phyloP scores from a whole-genome alignment of 2,797 vertebrate species.

The Xyrichtys novacula region DNA sequence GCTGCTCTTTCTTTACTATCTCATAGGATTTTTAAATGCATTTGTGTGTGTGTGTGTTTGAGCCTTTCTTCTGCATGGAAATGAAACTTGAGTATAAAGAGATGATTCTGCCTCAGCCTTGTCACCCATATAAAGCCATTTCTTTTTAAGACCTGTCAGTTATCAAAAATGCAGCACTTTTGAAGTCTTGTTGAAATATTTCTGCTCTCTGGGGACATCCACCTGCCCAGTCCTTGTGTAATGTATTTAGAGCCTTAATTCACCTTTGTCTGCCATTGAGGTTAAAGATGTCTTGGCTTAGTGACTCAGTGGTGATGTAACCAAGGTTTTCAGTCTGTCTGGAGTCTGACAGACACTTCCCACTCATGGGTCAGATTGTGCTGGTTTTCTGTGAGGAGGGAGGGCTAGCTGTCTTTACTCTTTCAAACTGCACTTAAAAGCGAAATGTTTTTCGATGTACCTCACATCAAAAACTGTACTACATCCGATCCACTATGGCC shows the following conservation, averaged over 20 bases:
- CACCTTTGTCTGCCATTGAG: conserved; percentile 9
- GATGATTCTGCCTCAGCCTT: not conserved
- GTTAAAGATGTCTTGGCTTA: conserved; percentile 22
- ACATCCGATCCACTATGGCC: not conserved
- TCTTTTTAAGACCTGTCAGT: conserved; percentile 6
- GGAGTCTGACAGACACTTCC: not conserved
- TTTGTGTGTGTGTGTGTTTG: not conserved
- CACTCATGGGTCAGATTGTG: conserved; percentile 15
- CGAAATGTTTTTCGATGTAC: not conserved
- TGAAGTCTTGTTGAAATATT: conserved; percentile 8
- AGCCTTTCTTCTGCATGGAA: not conserved
- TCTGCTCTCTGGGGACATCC: not conserved
- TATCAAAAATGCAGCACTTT: not conserved
- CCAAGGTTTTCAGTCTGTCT: conserved; percentile 25
- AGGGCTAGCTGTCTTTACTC: not conserved
- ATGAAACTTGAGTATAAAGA: not conserved
- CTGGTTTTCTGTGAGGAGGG: not conserved
- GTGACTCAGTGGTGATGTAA: conserved; percentile 46
- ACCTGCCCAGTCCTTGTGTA: not conserved
- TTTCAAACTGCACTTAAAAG: conserved; percentile 6
- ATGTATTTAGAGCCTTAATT: conserved; percentile 13
- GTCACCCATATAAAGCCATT: not conserved
- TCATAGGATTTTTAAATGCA: not conserved
- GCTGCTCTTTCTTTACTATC: not conserved
- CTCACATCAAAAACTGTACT: not conserved